Percentiles rank a stretch among this genome's conserved stretches.
Evolutionary conservation across 2,113 vertebrate genomes (phyloP).

Genomic region (Regulus satrapa): DNA sequence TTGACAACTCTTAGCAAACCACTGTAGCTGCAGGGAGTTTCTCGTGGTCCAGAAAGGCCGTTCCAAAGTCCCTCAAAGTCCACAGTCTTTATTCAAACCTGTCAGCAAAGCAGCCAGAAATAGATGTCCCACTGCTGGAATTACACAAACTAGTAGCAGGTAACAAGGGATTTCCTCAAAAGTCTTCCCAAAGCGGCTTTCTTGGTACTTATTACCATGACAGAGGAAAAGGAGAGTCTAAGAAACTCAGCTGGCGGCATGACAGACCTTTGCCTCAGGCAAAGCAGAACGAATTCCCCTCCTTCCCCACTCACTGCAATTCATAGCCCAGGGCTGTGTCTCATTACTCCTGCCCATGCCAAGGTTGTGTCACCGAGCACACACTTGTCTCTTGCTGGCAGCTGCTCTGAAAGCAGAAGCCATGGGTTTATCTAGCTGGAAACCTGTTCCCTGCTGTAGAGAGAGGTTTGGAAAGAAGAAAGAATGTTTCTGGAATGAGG

Average conservation of each 20-base stretch:
- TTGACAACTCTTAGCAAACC: background rate
- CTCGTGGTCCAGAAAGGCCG: background rate
- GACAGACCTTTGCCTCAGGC: slow-evolving; percentile 64
- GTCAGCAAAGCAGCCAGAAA: background rate
- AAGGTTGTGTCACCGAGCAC: slow-evolving; percentile 29
- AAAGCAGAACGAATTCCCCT: slow-evolving; percentile 45
- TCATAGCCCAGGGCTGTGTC: slow-evolving; percentile 58
- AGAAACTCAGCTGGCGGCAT: slow-evolving; percentile 50
- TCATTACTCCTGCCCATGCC: slow-evolving; percentile 39
- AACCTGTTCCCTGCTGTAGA: background rate
- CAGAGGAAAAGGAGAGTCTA: background rate
- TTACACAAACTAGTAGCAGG: slow-evolving; percentile 26
- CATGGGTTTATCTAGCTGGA: background rate
- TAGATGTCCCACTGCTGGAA: background rate
- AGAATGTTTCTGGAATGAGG: background rate
- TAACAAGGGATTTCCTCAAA: slow-evolving; percentile 35
- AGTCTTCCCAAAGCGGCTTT: slow-evolving; percentile 47
- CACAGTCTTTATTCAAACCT: background rate
- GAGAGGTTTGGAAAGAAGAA: background rate
- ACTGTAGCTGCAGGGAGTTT: background rate
- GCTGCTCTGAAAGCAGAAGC: background rate
- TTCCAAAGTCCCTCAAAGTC: background rate
- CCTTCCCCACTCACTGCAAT: background rate
- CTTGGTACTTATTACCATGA: slow-evolving; percentile 47
- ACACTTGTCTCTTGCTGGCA: background rate